These are phyloP conservation scores for Deilephila elpenor DNA, from an alignment of 2,888 invertebrate genomes.

Conservation along the genomic window DNA sequence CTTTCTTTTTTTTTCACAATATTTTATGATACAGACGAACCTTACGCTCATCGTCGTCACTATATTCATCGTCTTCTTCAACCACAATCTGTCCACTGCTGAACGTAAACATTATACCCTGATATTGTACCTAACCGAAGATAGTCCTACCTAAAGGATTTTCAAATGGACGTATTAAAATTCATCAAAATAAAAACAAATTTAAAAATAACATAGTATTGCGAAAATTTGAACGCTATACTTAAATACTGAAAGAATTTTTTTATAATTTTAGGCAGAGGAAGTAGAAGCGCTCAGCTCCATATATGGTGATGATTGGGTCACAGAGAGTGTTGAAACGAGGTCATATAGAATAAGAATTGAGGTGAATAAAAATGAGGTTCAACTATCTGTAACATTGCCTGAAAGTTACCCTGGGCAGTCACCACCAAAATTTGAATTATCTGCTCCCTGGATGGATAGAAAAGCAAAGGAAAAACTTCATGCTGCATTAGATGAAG, in stretches of 20 bases:
- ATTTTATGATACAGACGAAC: neutral
- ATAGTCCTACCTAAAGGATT: too few species aligned
- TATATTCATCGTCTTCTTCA: too few species aligned
- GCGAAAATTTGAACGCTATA: neutral
- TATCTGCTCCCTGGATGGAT: conserved; percentile 89
- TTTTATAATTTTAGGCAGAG: conserved; percentile 74
- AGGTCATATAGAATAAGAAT: conserved; percentile 86
- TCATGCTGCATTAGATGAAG: conserved; percentile 83
- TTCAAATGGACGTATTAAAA: too few species aligned
- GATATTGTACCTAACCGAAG: too few species aligned
- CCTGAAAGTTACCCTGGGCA: conserved; percentile 86
- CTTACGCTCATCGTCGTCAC: too few species aligned
- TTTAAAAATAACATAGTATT: neutral
- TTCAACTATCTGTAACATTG: conserved; percentile 86
- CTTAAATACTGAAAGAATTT: neutral
- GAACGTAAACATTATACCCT: too few species aligned
- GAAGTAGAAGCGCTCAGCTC: conserved; percentile 90
- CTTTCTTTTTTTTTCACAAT: neutral
- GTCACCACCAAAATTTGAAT: conserved; percentile 87
- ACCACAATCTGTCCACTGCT: too few species aligned
- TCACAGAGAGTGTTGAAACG: conserved; percentile 82
- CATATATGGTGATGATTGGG: conserved; percentile 90
- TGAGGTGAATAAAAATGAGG: conserved; percentile 75
- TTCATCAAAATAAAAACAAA: neutral
- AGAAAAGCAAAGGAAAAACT: conserved; percentile 84